Evolutionary conservation across 2,888 invertebrate species (phyloP).

Genomic region (Pinctada fucata): DNA sequence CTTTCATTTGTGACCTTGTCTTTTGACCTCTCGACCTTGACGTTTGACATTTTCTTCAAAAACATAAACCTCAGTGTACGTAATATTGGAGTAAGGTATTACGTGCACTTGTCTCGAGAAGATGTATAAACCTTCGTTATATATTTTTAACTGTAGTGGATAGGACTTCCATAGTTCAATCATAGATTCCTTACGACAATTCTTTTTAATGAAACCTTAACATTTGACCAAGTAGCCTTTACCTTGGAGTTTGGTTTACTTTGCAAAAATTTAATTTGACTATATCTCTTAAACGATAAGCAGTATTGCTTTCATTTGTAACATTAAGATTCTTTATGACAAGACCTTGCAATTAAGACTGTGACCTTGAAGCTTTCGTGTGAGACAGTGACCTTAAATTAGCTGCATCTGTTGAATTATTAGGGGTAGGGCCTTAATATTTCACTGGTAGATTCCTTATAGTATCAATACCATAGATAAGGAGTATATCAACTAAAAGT

Average conservation of each 20-base stretch:
- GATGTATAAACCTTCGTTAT: no score
- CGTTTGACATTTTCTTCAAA: background rate
- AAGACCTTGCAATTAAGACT: background rate
- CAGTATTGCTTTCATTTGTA: background rate
- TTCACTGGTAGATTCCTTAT: background rate
- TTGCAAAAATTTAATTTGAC: background rate
- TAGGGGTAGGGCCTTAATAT: background rate
- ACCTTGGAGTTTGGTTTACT: background rate
- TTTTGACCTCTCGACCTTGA: background rate
- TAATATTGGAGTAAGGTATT: no score
- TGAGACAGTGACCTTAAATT: background rate
- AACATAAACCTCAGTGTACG: background rate
- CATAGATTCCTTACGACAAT: background rate
- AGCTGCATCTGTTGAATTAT: background rate
- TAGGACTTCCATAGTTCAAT: background rate
- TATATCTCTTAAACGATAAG: background rate
- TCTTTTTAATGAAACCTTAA: background rate
- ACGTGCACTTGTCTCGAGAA: no score
- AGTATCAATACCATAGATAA: no score
- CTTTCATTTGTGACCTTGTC: background rate
- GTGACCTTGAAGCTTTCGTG: background rate
- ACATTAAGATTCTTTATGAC: background rate
- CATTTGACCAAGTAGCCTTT: background rate
- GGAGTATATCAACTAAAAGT: no score
- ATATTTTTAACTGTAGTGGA: background rate